Percentiles rank a stretch among this genome's conserved stretches.
phyloP scores from a whole-genome alignment of 2,888 invertebrate genomes.

The Rhamnusium bicolor region DNA sequence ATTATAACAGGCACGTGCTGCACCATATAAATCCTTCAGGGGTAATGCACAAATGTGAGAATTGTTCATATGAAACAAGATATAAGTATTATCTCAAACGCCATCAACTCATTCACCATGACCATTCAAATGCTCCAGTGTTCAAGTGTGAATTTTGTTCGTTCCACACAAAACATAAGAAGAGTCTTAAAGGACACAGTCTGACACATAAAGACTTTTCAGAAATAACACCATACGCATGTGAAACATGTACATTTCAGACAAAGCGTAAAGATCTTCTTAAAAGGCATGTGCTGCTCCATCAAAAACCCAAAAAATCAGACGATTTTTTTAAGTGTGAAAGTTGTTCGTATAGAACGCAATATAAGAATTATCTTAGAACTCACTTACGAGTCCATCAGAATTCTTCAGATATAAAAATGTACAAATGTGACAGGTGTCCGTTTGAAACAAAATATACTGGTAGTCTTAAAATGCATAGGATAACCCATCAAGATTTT shows the following conservation, averaged over 20 bases:
- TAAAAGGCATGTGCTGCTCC: background rate
- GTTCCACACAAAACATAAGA: background rate
- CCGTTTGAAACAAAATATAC: background rate
- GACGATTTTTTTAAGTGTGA: background rate
- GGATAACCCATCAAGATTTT: background rate
- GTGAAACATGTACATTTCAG: background rate
- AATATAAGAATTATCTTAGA: background rate
- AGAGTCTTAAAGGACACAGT: background rate
- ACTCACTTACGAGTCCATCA: background rate
- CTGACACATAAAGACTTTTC: background rate
- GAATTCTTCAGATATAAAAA: background rate
- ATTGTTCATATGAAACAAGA: background rate
- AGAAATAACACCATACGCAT: background rate
- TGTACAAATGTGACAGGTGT: background rate
- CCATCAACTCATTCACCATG: background rate
- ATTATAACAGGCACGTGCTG: background rate
- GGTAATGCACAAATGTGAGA: background rate
- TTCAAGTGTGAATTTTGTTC: background rate
- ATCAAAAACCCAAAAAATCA: background rate
- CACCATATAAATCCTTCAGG: background rate
- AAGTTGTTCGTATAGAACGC: background rate
- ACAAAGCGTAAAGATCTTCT: background rate
- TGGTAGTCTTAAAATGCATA: background rate
- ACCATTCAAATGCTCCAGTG: background rate
- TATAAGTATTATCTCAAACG: background rate